Base-by-base conservation (phyloP, 2,797 vertebrate genomes). In the Crocodylus rhombifer region DNA sequence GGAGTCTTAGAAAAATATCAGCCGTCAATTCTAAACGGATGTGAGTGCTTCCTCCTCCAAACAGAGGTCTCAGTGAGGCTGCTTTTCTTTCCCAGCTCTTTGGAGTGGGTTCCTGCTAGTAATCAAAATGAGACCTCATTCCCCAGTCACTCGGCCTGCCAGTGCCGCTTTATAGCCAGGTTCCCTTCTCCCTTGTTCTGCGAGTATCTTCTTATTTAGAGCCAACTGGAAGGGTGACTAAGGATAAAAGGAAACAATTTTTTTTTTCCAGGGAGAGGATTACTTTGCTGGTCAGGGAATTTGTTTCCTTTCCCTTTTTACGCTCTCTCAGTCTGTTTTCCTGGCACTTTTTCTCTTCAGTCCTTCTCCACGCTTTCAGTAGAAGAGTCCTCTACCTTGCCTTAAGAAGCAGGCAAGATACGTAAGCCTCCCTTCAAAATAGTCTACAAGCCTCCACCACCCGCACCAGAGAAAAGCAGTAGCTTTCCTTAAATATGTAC, bases 1-100 rank as follows among this genome's bases (percentile, higher is more conserved):
- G 93, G 82, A 63, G 14, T 5, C 93, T 86, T 81, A 92, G 79
- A 75, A 74, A 82, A 21, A 42, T 67, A 84, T 51, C 13, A n/a
- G n/a, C 61, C 58, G 14, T 3, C 42, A 86, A 90, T n/a, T 80
- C 30, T 25, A 71, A 74, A 69, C 60, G 42, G n/a, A 86, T 21
- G 65, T 30, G 4, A 77, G 18, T 77, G 81, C 23, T 26, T 61
- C 76, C 30, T 90, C 80, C n/a, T 74, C 28, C n/a, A 26, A 23
- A n/a, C 13, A 58, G 51, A 94, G 77, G 62, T 14, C 36, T 28
- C 8, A 11, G 21, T 23, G 58, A 12, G 77, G 65, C 23, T 56
- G 20, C n/a, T 33, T 77, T 7, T 61, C 5, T 55, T 75, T 8
- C 26, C 64, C 4, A 2, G 0, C 8, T 62, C 16, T 57, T 84